Evolutionary conservation across 2,888 invertebrate genomes (phyloP), one percentile per base, ranked within the genome.

Genomic region (Hydrotaea cyrtoneurina): DNA sequence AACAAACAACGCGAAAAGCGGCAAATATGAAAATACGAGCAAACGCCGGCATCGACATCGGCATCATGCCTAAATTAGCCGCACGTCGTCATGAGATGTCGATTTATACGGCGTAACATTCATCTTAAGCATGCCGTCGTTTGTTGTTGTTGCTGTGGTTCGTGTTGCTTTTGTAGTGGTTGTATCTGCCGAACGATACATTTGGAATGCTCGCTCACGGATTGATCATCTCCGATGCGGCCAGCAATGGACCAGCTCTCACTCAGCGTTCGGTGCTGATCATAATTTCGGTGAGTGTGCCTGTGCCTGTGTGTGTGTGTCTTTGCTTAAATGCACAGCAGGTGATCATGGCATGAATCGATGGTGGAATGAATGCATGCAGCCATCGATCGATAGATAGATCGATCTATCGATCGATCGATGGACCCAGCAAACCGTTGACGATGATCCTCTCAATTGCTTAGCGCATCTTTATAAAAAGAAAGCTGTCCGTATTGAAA

Each of bases 61-160:
- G 82, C 83, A 88, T 89, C 89, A 89, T 88, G 88, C 86, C 88
- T 87, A 87, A 89, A 89, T 88, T 89, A 87, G 89, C 82, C 75
- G 83, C 83, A 81, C 71, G 80, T 82, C 80, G 69, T 80, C 84
- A 86, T 80, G 75, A 76, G 78, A 73, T 86, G 73, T 85, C 76
- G 72, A 84, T 76, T 75, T 78, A 39, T 78, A 75, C 69, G 75
- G 62, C 71, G 55, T 75, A 80, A 84, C 78, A 75, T 80, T 84
- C 78, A 80, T 78, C 83, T 80, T 69, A 66, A 62, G 79, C 66
- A 66, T 57, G 39, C 36, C 57, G 13, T 1, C 57, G 39, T 11
- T 3, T 39, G 31, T 7, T 7, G 31, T 31, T 31, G 31, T n/a
- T n/a, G n/a, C n/a, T n/a, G 31, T 31, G 7, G 57, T n/a, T 17